Evolutionary conservation across 2,888 invertebrate species (phyloP).

Genomic region (Drosophila anomalata): DNA sequence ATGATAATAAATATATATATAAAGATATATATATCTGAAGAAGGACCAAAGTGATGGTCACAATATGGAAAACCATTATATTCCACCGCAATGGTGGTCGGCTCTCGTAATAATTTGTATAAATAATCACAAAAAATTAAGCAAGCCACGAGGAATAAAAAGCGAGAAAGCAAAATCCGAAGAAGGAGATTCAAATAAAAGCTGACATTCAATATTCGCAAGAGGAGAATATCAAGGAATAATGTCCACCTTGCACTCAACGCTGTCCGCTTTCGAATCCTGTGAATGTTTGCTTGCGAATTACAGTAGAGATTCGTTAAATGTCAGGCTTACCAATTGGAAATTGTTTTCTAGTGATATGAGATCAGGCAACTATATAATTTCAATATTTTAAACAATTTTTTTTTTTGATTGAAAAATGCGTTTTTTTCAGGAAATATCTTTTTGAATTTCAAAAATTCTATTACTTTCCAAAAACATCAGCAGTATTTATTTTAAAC

Average conservation of each 20-base stretch:
- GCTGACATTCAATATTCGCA: slow-evolving; percentile 50
- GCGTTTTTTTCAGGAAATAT: background rate
- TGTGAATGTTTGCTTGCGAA: background rate
- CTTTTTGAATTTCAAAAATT: background rate
- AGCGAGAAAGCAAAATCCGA: slow-evolving; percentile 13
- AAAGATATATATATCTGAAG: slow-evolving; percentile 4
- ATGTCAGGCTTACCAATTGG: background rate
- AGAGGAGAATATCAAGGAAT: slow-evolving; percentile 21
- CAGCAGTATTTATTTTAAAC: too few relatives aligned
- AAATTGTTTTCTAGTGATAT: background rate
- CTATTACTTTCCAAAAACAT: too few relatives aligned
- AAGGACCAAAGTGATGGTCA: slow-evolving; percentile 39
- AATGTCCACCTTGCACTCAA: slow-evolving; percentile 38
- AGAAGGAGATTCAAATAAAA: slow-evolving; percentile 26
- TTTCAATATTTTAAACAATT: too few relatives aligned
- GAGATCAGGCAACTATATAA: too few relatives aligned
- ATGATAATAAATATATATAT: background rate
- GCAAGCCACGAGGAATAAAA: slow-evolving; percentile 13
- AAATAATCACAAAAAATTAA: slow-evolving; percentile 70
- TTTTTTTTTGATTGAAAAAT: too few relatives aligned
- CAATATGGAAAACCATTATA: slow-evolving; percentile 50
- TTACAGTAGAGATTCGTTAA: background rate
- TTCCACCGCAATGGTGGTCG: slow-evolving; percentile 10
- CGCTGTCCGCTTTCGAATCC: slow-evolving; percentile 3
- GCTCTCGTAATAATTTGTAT: slow-evolving; percentile 54